Evolutionary conservation across 1,140 invertebrate genomes (phyloP).

Genomic region (Druon quercuslanigerum): DNA sequence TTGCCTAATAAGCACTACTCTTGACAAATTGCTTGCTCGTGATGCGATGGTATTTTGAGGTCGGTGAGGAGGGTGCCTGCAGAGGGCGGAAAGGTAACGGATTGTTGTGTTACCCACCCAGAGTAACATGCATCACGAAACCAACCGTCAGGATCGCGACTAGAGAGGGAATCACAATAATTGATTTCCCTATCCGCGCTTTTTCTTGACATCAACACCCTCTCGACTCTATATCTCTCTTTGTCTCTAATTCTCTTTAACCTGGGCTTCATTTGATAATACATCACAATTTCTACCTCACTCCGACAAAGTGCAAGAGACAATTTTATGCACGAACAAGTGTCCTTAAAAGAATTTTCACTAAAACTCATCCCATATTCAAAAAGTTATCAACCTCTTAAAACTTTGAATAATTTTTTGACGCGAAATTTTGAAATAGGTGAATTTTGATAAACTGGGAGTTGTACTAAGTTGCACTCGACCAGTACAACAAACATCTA

Average conservation of each 20-base stretch:
- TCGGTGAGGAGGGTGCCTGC: constrained; percentile 43
- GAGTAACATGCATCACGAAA: constrained; percentile 68
- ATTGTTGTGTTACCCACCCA: constrained; percentile 68
- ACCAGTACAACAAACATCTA: too few species aligned
- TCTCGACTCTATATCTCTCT: constrained; percentile 1
- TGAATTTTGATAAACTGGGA: too few species aligned
- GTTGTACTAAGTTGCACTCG: too few species aligned
- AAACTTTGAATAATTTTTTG: too few species aligned
- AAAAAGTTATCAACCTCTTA: too few species aligned
- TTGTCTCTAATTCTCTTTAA: constrained; percentile 28
- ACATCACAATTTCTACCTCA: constrained; percentile 27
- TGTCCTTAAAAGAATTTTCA: too few species aligned
- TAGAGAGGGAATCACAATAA: constrained; percentile 72
- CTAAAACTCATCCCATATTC: too few species aligned
- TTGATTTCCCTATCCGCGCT: constrained; percentile 67
- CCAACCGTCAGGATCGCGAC: constrained; percentile 67
- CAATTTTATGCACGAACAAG: not conserved
- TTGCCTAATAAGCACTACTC: constrained; percentile 73
- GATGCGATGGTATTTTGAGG: constrained; percentile 69
- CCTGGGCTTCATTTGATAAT: not conserved
- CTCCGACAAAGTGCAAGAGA: not conserved
- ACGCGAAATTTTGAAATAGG: too few species aligned
- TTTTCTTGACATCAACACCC: constrained; percentile 40
- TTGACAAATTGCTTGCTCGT: constrained; percentile 72
- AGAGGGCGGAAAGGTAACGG: constrained; percentile 59